These are phyloP conservation scores for Dicyrtoma fusca DNA, from an alignment of 2,888 invertebrate genomes.

Conservation along the genomic window DNA sequence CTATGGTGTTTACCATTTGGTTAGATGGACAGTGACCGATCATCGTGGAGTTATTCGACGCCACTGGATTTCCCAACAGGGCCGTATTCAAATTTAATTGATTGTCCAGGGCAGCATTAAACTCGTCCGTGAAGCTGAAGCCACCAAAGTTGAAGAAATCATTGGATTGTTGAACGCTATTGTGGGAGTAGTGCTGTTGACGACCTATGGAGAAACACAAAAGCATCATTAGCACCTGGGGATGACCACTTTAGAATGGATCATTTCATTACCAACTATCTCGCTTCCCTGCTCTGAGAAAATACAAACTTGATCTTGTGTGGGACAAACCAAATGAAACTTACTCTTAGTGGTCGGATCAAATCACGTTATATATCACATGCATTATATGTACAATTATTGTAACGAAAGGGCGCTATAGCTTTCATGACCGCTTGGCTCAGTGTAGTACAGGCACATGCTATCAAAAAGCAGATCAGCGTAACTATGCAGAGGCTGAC, in stretches of 20 bases:
- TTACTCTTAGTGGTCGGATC: no score
- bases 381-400: no score
- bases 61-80: slow-evolving; percentile 50
- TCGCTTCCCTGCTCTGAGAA: no score
- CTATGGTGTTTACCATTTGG: slow-evolving; percentile 55
- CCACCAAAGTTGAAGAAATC: slow-evolving; percentile 56
- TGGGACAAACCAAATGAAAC: no score
- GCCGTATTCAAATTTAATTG: slow-evolving; percentile 54
- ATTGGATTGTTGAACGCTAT: slow-evolving; percentile 55
- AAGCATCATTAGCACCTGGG: neutral
- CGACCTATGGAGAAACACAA: slow-evolving; percentile 48
- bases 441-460: no score
- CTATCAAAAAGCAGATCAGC: no score
- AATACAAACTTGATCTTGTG: no score
- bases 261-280: neutral
- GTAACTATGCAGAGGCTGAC: no score
- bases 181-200: slow-evolving; percentile 53
- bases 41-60: slow-evolving; percentile 31
- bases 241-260: no score
- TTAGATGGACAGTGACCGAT: slow-evolving; percentile 38
- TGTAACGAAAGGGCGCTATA: no score
- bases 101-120: slow-evolving; percentile 56
- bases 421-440: no score
- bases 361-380: no score
- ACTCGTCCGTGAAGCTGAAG: slow-evolving; percentile 56